A percentile compares a stretch with the other conserved stretches of the same genome.
These are phyloP conservation scores for Manacus vitellinus DNA, from an alignment of 2,113 vertebrate genomes.

Conservation along the genomic window DNA sequence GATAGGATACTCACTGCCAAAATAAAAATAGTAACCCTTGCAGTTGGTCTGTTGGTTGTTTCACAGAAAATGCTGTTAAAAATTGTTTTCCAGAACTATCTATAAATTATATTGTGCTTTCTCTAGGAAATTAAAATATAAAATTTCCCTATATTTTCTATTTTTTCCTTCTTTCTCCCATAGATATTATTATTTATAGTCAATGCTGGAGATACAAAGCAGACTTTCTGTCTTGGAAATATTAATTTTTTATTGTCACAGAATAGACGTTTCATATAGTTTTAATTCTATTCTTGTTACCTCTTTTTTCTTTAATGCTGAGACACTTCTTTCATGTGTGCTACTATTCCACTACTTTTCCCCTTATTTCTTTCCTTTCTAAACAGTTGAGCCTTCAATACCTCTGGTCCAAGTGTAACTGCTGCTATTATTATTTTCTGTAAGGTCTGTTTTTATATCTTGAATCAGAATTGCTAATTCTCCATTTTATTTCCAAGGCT, in stretches of 20 bases:
- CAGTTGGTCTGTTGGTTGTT: not conserved
- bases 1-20: not conserved
- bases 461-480: not conserved
- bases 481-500: not conserved
- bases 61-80: not conserved
- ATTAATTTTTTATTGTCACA: accelerated
- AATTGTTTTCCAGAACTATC: not conserved
- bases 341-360: not conserved
- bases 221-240: not conserved
- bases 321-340: not conserved
- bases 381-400: not conserved
- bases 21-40: not conserved
- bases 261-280: not conserved
- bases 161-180: not conserved
- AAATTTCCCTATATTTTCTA: not conserved
- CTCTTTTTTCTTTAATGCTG: not conserved
- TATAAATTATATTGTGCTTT: not conserved
- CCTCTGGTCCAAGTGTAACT: not conserved
- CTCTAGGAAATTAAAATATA: not conserved
- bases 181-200: not conserved
- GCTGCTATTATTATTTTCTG: not conserved
- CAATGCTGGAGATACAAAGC: not conserved
- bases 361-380: not conserved
- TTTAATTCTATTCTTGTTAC: not conserved
- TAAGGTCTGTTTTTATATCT: not conserved